Evolutionary conservation across 2,888 invertebrate genomes (phyloP).

Genomic region (Philopedon plagiatum): DNA sequence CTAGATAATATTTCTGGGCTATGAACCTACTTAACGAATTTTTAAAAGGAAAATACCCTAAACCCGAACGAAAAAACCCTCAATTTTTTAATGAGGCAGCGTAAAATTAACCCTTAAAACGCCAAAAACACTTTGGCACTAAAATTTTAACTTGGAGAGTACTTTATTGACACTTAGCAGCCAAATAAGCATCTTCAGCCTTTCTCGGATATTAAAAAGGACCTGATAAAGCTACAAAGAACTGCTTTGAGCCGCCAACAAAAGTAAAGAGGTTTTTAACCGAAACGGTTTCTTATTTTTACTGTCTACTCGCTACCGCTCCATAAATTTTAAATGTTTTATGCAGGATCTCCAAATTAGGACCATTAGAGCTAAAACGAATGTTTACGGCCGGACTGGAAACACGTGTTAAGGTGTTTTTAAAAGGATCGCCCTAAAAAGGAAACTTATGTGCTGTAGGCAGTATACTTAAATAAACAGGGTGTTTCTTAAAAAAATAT

Average conservation of each 20-base stretch:
- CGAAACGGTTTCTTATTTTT: conserved; percentile 35
- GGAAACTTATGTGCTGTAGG: conserved; percentile 1
- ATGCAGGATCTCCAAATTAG: conserved; percentile 54
- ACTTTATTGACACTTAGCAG: conserved; percentile 22
- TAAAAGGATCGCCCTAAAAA: conserved; percentile 8
- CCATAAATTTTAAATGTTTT: conserved; percentile 60
- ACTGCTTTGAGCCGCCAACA: conserved; percentile 13
- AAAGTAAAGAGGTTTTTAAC: conserved; percentile 26
- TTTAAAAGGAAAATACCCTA: not conserved
- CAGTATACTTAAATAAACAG: not conserved
- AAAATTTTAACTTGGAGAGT: conserved; percentile 12
- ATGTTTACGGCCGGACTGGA: conserved; percentile 11
- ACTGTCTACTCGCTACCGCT: conserved; percentile 26
- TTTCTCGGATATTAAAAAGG: conserved; percentile 23
- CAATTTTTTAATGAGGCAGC: conserved; percentile 5
- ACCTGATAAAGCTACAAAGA: conserved; percentile 24
- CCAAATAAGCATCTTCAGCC: conserved; percentile 20
- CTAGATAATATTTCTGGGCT: no score
- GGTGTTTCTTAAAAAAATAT: not conserved
- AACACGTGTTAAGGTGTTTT: conserved; percentile 20
- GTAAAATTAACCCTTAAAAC: conserved; percentile 10
- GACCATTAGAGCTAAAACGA: conserved; percentile 25
- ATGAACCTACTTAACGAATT: not conserved
- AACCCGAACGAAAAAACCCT: not conserved
- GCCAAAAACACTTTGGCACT: not conserved